Base-by-base conservation (phyloP, 2,113 vertebrate species). In the Ibidorhyncha struthersii region DNA sequence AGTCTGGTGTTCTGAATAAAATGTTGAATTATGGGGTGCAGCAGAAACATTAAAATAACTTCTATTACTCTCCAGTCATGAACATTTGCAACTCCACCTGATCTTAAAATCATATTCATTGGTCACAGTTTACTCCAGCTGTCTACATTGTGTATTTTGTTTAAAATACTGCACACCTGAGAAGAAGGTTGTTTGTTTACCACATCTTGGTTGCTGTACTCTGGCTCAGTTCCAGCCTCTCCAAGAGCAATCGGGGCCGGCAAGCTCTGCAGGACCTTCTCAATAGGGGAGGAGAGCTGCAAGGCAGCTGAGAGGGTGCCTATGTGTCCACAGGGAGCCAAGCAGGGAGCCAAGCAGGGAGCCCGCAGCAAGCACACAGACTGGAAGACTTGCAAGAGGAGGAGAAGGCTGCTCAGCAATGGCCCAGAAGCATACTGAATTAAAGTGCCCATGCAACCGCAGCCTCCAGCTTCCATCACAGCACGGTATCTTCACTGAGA, bases 321-420 rank as follows among this genome's bases (percentile, higher is more conserved):
- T 41, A 2, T 1, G 1, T 6, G 55, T 23, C 73, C 23, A 34
- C 11, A n/a, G n/a, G n/a, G n/a, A n/a, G n/a, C n/a, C n/a, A n/a
- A n/a, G 40, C 40, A 1, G 63, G 49, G 43, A 73, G 72, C 52
- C 9, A 5, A 58, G 76, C 23, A 52, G 45, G 14, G 41, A 27
- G 61, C 38, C 74, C 63, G 79, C 9, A 76, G 71, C 82, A 80
- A 30, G 47, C 5, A 71, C 9, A 21, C 12, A n/a, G 15, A 27
- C 3, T 40, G 47, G 19, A 90, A 82, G 41, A 34, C 52, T 62
- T 49, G 23, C 2, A 8, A 49, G 74, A 47, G 8, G 10, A 41
- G 20, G 45, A 71, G 27, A 38, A 58, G 14, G 38, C 70, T 82
- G 61, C 3, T 90, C 47, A 86, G 74, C 38, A 69, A 41, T 0